Base-by-base conservation (phyloP, 2,797 vertebrate species). In the Channa striata region DNA sequence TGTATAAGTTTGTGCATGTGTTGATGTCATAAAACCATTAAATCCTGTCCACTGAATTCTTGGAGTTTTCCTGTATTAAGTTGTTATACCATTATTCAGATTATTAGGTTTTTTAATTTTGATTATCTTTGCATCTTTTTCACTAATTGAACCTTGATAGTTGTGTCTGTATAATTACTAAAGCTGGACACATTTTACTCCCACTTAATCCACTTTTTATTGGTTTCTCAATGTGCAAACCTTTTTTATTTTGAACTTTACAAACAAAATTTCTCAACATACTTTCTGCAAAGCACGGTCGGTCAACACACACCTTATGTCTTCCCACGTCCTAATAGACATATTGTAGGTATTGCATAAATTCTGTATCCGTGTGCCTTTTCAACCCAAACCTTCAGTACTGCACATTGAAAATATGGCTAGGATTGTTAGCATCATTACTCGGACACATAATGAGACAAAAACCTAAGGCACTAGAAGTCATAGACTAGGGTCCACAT, bases 361-460 rank as follows among this genome's bases (percentile, higher is more conserved):
- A 72, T 43, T 76, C 69, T 70, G 5, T 44, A 53, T 78, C 58
- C 25, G n/a, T 65, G 67, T 66, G 59, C 65, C 74, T 71, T 46
- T 36, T 47, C 17, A 82, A 62, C 81, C 70, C 59, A 68, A 69
- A 42, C 52, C 11, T 74, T 75, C 71, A n/a, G 25, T 60, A 58
- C 71, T 79, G 65, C 72, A 87, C 69, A 83, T 60, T 74, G 63
- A 87, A 85, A 91, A 87, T 87, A 85, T 92, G 90, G 87, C 89
- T 91, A 83, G 52, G 85, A 90, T 92, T 92, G 84, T 92, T 89
- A 84, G 88, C 82, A 64, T 85, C 73, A 82, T 81, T 74, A 81
- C 72, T 86, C 66, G 44, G 81, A 87, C 89, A 90, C 81, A 80
- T 62, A 63, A 78, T 52, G 67, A 79, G 80, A 85, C 77, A 81